phyloP scores from a whole-genome alignment of 2,888 invertebrate species.

The Drosophila yooni region DNA sequence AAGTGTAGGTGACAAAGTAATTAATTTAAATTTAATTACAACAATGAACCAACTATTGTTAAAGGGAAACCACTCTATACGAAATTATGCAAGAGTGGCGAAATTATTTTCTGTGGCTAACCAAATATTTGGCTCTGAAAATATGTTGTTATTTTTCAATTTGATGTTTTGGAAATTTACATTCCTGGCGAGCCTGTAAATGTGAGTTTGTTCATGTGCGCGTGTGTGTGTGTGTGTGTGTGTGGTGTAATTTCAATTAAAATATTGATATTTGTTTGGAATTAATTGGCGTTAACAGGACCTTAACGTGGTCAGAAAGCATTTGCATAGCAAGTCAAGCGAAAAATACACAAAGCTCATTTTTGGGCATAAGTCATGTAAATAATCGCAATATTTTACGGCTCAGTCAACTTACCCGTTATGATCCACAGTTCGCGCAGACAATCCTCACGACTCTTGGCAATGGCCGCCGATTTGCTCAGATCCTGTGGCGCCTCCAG shows the following conservation, averaged over 20 bases:
- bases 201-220: not conserved
- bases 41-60: slow-evolving; percentile 32
- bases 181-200: slow-evolving; percentile 12
- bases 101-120: slow-evolving; percentile 33
- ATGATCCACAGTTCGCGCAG: slow-evolving; percentile 91
- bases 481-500: slow-evolving; percentile 90
- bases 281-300: slow-evolving; percentile 54
- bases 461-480: slow-evolving; percentile 87
- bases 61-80: not conserved
- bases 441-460: slow-evolving; percentile 89
- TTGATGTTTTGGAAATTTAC: slow-evolving; percentile 43
- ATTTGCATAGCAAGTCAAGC: slow-evolving; percentile 57
- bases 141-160: slow-evolving; percentile 64
- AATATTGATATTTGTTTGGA: slow-evolving; percentile 66
- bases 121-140: slow-evolving; percentile 68
- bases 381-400: not conserved
- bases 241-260: slow-evolving; percentile 54
- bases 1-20: slow-evolving; percentile 62
- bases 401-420: slow-evolving; percentile 87
- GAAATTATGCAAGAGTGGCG: slow-evolving; percentile 9
- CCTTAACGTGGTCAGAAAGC: slow-evolving; percentile 33
- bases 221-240: slow-evolving; percentile 3
- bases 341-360: slow-evolving; percentile 37
- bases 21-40: slow-evolving; percentile 68
- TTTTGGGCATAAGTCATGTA: not conserved